Evolutionary conservation across 2,113 vertebrate genomes (phyloP).

Genomic region (Thinocorus orbignyianus): DNA sequence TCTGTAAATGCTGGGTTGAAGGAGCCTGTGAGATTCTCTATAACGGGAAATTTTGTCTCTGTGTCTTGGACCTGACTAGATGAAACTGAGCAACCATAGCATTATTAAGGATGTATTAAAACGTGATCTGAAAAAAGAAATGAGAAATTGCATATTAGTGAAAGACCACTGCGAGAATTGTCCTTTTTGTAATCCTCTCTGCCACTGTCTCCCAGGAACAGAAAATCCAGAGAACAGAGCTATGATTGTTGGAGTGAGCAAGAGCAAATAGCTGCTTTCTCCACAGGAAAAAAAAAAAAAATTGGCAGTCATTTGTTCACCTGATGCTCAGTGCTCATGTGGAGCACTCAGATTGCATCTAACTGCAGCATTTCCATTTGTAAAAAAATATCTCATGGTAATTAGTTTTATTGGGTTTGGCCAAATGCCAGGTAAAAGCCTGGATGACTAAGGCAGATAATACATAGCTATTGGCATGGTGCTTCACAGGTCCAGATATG

Average conservation of each 20-base stretch:
- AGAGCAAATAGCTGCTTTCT: not conserved
- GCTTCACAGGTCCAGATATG: not conserved
- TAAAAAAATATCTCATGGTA: not conserved
- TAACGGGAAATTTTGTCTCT: not conserved
- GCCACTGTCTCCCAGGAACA: not conserved
- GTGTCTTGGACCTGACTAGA: not conserved
- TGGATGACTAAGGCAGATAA: not conserved
- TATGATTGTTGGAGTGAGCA: not conserved
- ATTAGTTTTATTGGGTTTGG: not conserved
- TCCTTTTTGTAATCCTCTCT: not conserved
- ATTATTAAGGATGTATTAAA: not conserved
- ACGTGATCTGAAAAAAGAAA: not conserved
- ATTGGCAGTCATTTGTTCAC: not conserved
- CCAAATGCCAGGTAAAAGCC: not conserved
- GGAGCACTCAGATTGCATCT: not conserved
- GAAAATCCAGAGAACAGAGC: not conserved
- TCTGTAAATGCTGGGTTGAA: not conserved
- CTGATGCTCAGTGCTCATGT: not conserved
- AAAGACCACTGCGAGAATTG: not conserved
- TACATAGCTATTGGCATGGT: not conserved
- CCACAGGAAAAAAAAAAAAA: not conserved
- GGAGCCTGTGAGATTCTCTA: not conserved
- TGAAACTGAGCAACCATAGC: not conserved
- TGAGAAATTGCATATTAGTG: not conserved
- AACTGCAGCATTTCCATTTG: not conserved